Base-by-base conservation (phyloP, 2,888 invertebrate genomes). In the Artemia sinica region DNA sequence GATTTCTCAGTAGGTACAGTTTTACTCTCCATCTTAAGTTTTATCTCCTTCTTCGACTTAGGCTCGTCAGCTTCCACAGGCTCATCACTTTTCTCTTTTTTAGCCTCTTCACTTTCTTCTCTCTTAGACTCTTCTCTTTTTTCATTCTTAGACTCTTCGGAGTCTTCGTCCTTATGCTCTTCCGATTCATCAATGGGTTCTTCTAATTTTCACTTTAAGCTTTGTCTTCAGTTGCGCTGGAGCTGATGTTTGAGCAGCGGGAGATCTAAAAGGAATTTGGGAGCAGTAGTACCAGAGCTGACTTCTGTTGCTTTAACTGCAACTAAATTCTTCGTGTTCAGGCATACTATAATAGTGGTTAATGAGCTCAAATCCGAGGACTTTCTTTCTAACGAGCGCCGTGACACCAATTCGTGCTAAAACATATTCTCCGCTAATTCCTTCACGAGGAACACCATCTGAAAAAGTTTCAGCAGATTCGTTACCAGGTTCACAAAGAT, bases 341-440 rank as follows among this genome's bases (percentile, higher is more conserved):
- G 96, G 95, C 91, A 98, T 94, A 75, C 94, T 95, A 77, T 95
- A 94, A 74, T 91, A 89, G 1, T 97, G 97, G 77, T 99, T 99
- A 72, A 96, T 94, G 75, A 90, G 88, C 77, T 99, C 98, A 78
- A 98, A 99, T 76, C 99, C 98, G 77, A 96, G 96, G 50, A 84
- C 85, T 82, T 99, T 99, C 80, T 98, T 98, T 70, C 97, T 84
- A 69, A 99, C 97, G 41, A 99, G 81, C 14, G 95, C 95, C 97
- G 99, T 97, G 1, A 98, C 94, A 13, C 98, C 98, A 73, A 99
- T 97, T 73, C 98, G 83, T 0, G 96, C 96, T 49, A 98, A 82
- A 49, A 98, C 96, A 78, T 98, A 97, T 76, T 98, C 97, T 9
- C 97, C 82, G 69, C 94, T 95, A 12, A 98, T 81, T 1, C 96